A percentile compares a stretch with the other conserved stretches of the same genome.
These are phyloP conservation scores for Oeneis ivallda DNA, from an alignment of 2,888 invertebrate genomes.

Conservation along the genomic window DNA sequence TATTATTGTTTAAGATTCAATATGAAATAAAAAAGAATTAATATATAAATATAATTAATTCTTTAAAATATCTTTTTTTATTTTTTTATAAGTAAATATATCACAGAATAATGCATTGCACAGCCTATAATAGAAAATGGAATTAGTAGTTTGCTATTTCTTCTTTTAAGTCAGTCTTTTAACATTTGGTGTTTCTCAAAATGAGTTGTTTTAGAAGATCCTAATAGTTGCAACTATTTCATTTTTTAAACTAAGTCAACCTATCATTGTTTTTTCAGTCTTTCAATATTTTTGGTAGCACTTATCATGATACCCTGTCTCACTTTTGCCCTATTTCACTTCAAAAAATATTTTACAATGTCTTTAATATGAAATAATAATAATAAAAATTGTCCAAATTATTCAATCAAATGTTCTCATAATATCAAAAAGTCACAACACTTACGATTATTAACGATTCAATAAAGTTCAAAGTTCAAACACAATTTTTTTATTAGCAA, in stretches of 20 bases:
- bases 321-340: slow-evolving; percentile 38
- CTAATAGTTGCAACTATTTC: background rate
- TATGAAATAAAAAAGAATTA: slow-evolving; percentile 14
- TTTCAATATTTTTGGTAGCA: slow-evolving; percentile 30
- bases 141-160: slow-evolving; percentile 1
- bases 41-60: slow-evolving; percentile 11
- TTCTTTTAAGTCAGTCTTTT: slow-evolving; percentile 13
- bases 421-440: slow-evolving; percentile 64
- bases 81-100: slow-evolving; percentile 29
- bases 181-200: background rate
- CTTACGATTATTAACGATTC: slow-evolving; percentile 58
- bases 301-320: slow-evolving; percentile 27
- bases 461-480: slow-evolving; percentile 80
- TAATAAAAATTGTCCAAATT: slow-evolving; percentile 40
- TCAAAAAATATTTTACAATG: slow-evolving; percentile 31
- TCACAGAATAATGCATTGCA: slow-evolving; percentile 34
- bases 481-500: slow-evolving; percentile 73
- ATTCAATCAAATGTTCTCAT: slow-evolving; percentile 39
- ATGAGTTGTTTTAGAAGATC: background rate
- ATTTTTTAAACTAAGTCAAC: background rate
- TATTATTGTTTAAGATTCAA: background rate
- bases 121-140: slow-evolving; percentile 6
- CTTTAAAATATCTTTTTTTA: slow-evolving; percentile 1
- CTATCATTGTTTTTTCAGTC: slow-evolving; percentile 25
- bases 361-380: slow-evolving; percentile 26